A percentile compares a stretch with the other conserved stretches of the same genome.
Evolutionary conservation across 2,888 invertebrate species (phyloP).

Genomic region (Microctonus brassicae): DNA sequence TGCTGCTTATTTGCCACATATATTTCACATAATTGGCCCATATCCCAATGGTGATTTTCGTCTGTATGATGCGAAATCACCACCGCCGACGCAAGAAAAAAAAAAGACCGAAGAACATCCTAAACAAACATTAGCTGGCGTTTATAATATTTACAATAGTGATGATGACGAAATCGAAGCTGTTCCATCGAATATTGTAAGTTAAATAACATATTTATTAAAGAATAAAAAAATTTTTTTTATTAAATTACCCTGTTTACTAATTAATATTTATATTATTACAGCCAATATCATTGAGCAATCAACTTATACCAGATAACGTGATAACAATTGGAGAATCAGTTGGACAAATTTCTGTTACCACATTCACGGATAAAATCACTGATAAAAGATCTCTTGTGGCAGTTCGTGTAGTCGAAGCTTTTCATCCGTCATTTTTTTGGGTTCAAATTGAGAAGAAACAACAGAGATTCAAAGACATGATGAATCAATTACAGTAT

Average conservation of each 20-base stretch:
- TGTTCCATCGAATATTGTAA: conserved; percentile 47
- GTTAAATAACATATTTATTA: conserved; percentile 48
- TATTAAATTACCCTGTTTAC: too few relatives aligned
- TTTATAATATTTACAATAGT: conserved; percentile 49
- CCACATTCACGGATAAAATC: conserved; percentile 37
- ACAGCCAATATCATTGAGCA: conserved; percentile 47
- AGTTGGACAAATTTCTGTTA: conserved; percentile 54
- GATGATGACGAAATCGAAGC: conserved; percentile 46
- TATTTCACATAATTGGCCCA: conserved; percentile 54
- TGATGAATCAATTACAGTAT: conserved; percentile 60
- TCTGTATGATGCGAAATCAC: conserved; percentile 50
- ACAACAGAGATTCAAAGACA: conserved; percentile 41
- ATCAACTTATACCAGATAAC: conserved; percentile 54
- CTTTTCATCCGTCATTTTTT: conserved; percentile 63
- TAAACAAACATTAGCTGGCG: conserved; percentile 43
- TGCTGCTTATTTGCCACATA: conserved; percentile 55
- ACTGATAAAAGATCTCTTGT: conserved; percentile 37
- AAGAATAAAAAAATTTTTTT: too few relatives aligned
- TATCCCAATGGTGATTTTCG: conserved; percentile 50
- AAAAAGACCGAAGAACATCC: conserved; percentile 11
- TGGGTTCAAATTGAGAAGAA: conserved; percentile 59
- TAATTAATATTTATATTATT: too few relatives aligned
- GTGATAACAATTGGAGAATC: conserved; percentile 56
- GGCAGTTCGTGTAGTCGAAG: conserved; percentile 57
- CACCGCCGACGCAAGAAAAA: conserved; percentile 10